These are phyloP conservation scores for Meiosimyza decipiens DNA, from an alignment of 2,888 invertebrate genomes.

Conservation along the genomic window DNA sequence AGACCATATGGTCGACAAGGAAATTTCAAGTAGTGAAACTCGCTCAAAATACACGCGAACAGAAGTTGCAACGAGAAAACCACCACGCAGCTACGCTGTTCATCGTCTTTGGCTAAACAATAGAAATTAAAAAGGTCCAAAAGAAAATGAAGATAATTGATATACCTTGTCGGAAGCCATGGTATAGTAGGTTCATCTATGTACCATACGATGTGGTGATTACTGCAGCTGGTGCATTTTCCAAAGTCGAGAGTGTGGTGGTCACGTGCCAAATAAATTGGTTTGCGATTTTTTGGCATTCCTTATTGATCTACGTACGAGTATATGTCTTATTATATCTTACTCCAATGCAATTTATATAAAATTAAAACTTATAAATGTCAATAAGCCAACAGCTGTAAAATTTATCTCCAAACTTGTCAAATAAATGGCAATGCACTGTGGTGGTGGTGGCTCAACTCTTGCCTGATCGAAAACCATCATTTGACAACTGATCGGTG, in stretches of 20 bases:
- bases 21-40: too few species aligned
- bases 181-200: too few species aligned
- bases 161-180: too few species aligned
- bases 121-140: constrained; percentile 9
- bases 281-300: background rate
- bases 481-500: background rate
- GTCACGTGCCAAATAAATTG: constrained; percentile 22
- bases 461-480: background rate
- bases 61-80: too few species aligned
- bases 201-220: too few species aligned
- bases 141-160: constrained; percentile 14
- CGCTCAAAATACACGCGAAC: too few species aligned
- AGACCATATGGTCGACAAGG: too few species aligned
- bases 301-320: background rate
- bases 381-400: constrained; percentile 45
- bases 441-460: background rate
- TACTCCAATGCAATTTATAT: too few species aligned
- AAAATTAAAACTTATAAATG: constrained; percentile 10
- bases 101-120: constrained; percentile 7
- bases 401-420: constrained; percentile 47
- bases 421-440: constrained; percentile 49
- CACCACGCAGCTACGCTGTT: too few species aligned
- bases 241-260: constrained; percentile 12
- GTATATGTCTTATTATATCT: too few species aligned
- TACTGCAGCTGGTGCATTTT: too few species aligned